Conservation (phyloP, 1,140 invertebrate genomes). For the Leptinotarsa defecta region DNA sequence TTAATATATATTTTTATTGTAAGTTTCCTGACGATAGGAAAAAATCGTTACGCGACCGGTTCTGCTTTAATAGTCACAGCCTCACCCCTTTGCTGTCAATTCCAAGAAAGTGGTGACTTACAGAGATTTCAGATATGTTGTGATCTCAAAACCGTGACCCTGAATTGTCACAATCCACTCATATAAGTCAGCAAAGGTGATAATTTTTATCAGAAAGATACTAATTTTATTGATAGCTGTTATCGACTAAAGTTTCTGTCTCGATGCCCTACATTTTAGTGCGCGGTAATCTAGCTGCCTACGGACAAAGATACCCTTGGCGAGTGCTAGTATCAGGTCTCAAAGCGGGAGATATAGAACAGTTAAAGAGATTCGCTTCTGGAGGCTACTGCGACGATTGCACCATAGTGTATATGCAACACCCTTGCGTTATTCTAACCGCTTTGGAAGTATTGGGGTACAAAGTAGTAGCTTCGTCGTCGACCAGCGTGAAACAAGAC, state of each 20-base stretch:
- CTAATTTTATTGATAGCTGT: background rate
- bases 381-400: conserved; percentile 77
- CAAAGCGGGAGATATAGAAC: conserved; percentile 81
- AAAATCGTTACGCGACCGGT: too few relatives aligned
- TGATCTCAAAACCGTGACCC: background rate
- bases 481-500: conserved; percentile 81
- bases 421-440: conserved; percentile 83
- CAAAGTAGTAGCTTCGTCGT: conserved; percentile 83
- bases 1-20: too few relatives aligned
- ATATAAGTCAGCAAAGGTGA: background rate
- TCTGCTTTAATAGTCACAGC: too few relatives aligned
- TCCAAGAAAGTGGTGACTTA: too few relatives aligned
- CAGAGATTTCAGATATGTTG: too few relatives aligned
- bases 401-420: conserved; percentile 82
- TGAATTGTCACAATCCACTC: background rate
- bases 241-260: background rate
- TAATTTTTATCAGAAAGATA: background rate
- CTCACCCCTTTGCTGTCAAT: too few relatives aligned
- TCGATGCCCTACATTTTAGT: conserved; percentile 86
- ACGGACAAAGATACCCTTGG: conserved; percentile 82
- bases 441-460: conserved; percentile 82
- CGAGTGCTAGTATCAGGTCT: conserved; percentile 81
- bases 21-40: too few relatives aligned
- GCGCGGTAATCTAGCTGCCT: conserved; percentile 82
- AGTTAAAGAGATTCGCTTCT: conserved; percentile 76